Percentiles rank a stretch among this genome's conserved stretches.
Evolutionary conservation across 2,113 vertebrate species (phyloP).

Genomic region (Perca schrenkii): DNA sequence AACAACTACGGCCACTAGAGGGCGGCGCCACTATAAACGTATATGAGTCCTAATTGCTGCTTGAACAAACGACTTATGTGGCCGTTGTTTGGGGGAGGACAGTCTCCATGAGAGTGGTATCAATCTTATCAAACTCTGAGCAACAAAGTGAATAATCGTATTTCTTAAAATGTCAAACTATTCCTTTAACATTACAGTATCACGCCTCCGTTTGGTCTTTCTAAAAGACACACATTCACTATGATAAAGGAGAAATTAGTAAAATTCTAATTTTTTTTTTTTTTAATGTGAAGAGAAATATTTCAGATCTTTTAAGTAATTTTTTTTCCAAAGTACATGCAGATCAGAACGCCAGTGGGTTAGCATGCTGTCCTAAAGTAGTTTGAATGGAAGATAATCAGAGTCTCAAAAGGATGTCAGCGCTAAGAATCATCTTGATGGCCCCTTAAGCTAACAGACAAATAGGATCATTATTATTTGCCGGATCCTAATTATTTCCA

Average conservation of each 20-base stretch:
- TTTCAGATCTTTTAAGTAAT: not conserved
- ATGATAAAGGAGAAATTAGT: not conserved
- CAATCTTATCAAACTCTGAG: not conserved
- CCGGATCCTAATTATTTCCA: conserved; percentile 41
- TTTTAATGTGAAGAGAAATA: not conserved
- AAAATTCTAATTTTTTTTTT: not conserved
- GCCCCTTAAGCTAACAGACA: conserved; percentile 34
- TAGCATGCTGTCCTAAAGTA: conserved; percentile 61
- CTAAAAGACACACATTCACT: conserved; percentile 1
- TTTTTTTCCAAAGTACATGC: conserved; percentile 3
- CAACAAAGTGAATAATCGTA: not conserved
- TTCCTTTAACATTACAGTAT: conserved; percentile 11
- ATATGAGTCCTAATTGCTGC: too few relatives aligned
- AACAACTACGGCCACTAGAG: too few relatives aligned
- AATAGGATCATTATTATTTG: conserved; percentile 30
- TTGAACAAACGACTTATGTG: too few relatives aligned
- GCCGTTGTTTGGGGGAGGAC: too few relatives aligned
- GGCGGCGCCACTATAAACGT: too few relatives aligned
- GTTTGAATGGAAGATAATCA: conserved; percentile 51
- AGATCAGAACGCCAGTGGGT: conserved; percentile 39
- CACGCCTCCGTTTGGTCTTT: not conserved
- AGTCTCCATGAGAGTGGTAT: not conserved
- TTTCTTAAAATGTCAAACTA: conserved; percentile 8
- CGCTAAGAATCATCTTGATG: conserved; percentile 24
- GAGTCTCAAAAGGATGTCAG: conserved; percentile 29